Conservation (phyloP, 2,797 vertebrate species). For the Cryptoprocta ferox region DNA sequence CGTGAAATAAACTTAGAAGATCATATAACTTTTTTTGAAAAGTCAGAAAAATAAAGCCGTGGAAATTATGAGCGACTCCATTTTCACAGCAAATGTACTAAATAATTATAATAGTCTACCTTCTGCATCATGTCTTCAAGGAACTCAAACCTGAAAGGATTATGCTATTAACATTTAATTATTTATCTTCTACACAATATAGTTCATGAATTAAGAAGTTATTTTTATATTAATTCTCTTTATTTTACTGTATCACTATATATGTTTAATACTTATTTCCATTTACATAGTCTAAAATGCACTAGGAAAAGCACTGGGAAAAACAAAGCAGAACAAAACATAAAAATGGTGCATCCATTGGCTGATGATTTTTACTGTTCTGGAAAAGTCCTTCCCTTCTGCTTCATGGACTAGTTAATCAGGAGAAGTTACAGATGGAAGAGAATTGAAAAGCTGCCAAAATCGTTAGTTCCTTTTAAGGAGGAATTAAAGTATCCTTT, state of each 20-base stretch:
- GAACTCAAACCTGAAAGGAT: not conserved
- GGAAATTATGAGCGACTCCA: not conserved
- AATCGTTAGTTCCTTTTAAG: not conserved
- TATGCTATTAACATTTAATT: slow-evolving; percentile 34
- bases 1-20: not conserved
- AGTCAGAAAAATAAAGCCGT: not conserved
- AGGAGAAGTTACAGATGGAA: not conserved
- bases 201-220: not conserved
- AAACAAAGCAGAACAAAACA: not conserved
- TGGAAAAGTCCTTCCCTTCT: not conserved
- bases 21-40: not conserved
- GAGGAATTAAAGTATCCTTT: not conserved
- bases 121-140: not conserved
- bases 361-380: not conserved
- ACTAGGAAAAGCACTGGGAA: not conserved
- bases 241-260: not conserved
- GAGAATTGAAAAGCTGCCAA: not conserved
- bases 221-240: slow-evolving; percentile 5
- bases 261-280: not conserved
- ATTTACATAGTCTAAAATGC: not conserved
- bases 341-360: not conserved
- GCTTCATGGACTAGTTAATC: not conserved
- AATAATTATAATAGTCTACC: not conserved
- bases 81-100: not conserved
- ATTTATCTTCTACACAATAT: not conserved